Evolutionary conservation across 2,888 invertebrate genomes (phyloP).

Genomic region (Chydorus sphaericus): DNA sequence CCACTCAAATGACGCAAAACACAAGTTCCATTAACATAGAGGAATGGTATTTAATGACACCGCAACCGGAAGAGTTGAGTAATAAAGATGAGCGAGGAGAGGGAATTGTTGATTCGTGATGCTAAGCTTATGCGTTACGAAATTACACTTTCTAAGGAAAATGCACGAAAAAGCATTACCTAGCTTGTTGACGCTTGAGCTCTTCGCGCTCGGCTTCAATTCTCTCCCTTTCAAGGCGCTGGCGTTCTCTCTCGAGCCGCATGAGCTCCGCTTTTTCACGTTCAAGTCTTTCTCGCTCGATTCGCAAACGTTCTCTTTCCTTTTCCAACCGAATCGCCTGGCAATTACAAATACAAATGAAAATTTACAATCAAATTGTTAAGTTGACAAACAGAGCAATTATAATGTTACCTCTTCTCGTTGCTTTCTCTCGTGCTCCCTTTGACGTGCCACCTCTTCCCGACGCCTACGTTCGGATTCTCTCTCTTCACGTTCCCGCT

Average conservation of each 20-base stretch:
- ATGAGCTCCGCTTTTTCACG: constrained; percentile 72
- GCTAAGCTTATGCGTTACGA: too few species aligned
- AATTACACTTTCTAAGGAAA: too few species aligned
- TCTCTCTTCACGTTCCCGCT: constrained; percentile 57
- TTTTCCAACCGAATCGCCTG: constrained; percentile 25
- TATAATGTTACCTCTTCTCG: constrained; percentile 80
- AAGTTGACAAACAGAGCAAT: too few species aligned
- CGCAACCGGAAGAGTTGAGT: too few species aligned
- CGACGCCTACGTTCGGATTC: constrained; percentile 68
- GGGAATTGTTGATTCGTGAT: too few species aligned
- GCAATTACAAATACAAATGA: too few species aligned
- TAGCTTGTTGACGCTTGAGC: constrained; percentile 61
- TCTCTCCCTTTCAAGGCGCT: constrained; percentile 48
- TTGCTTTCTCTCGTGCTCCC: constrained; percentile 67
- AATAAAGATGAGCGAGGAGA: too few species aligned
- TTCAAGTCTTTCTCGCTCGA: constrained; percentile 76
- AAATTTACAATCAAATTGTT: too few species aligned
- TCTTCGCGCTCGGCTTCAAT: constrained; percentile 57
- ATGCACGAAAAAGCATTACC: too few species aligned
- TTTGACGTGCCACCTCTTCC: constrained; percentile 57
- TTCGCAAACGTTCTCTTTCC: constrained; percentile 61
- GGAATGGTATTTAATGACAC: too few species aligned
- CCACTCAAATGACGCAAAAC: too few species aligned
- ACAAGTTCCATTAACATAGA: too few species aligned
- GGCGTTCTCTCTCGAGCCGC: constrained; percentile 67